phyloP scores from a whole-genome alignment of 2,113 vertebrate genomes.

The human region GRCh38 chr11:1323501-1324000 shows the following conservation, averaged over 20 bases:
- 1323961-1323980: too few species aligned
- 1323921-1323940: fast-evolving
- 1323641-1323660: background rate
- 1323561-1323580: too few species aligned
- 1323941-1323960: background rate
- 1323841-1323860: background rate
- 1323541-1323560: too few species aligned
- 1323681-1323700: background rate
- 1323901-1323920: too few species aligned
- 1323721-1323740: background rate
- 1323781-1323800: background rate
- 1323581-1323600: background rate
- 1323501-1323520: background rate
- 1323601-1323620: background rate
- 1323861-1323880: background rate
- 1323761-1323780: background rate
- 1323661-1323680: background rate
- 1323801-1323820: fast-evolving
- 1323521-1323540: background rate
- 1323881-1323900: background rate
- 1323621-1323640: background rate
- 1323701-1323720: background rate
- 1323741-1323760: background rate
- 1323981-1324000: too few species aligned
- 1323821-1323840: background rate